Base-by-base conservation (phyloP, 37 sponge, comb jelly and placozoan species). In the Crambe crambe region DNA sequence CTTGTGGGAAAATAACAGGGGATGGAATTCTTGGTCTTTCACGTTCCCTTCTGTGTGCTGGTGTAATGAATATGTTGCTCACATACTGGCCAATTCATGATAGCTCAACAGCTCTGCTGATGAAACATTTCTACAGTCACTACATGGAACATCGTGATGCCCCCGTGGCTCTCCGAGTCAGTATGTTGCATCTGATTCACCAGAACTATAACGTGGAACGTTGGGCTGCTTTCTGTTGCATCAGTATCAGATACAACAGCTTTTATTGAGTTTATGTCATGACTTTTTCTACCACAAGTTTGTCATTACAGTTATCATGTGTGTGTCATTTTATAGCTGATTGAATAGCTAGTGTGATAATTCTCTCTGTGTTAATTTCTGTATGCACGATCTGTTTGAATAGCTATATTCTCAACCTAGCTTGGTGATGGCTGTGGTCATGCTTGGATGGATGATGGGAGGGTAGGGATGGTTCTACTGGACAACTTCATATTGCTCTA, bases 1-100 rank as follows among this genome's bases (percentile, higher is more conserved):
- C 61, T 10, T 31, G 80, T 42, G 86, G 86, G 1, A 86, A 86
- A 56, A 54, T 86, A 25, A 86, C 86, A 17, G 63, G 74, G 2
- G 86, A 86, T 63, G 86, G 86, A 23, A 73, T 79, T 43, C 58
- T 86, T 54, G 86, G 86, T 40, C 86, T 86, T 10, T 86, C 86
- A 21, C 31, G 86, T 17, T 37, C 86, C 12, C 29, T 86, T n/a
- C 23, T 86, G 29, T 34, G 35, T 41, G 80, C 80, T 42, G 86
- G 86, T 17, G 86, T 66, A 23, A 30, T 22, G 30, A 51, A 73
- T 32, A 10, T 86, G 8, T 72, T 86, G 2, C 73, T 79, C 22
- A 79, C 86, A 0, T 74, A 70, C 20, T 86, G 86, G 86, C 23
- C 80, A 0, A 86, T 86, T 44, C 58, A 86, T 29, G 86, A 86